phyloP scores from a whole-genome alignment of 1,140 invertebrate genomes.

The Drosophila ercepeae region DNA sequence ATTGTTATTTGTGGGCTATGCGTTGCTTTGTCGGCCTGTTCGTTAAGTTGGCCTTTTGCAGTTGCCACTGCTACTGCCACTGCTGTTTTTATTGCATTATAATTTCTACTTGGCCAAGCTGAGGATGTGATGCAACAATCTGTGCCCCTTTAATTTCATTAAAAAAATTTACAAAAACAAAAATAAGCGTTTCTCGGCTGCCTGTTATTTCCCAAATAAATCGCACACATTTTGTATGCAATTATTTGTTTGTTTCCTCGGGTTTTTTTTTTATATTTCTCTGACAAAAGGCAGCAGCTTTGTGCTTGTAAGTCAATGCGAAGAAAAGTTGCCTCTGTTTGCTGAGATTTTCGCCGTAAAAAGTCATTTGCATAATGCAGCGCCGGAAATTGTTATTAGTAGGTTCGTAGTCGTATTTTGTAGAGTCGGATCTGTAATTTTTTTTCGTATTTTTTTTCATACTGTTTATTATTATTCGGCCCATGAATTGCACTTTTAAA shows the following conservation, averaged over 20 bases:
- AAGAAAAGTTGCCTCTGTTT: constrained; percentile 60
- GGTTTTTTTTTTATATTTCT: constrained; percentile 32
- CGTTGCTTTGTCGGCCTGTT: constrained; percentile 46
- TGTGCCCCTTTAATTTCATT: constrained; percentile 67
- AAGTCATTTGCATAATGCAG: constrained; percentile 78
- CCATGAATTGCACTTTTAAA: constrained; percentile 76
- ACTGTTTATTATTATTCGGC: constrained; percentile 35
- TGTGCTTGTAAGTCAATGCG: constrained; percentile 64
- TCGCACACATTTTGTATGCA: constrained; percentile 79
- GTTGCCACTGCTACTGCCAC: constrained; percentile 1
- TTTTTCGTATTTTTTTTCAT: constrained; percentile 27
- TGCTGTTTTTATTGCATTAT: constrained; percentile 72
- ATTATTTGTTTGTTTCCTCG: constrained; percentile 62
- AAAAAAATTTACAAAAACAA: constrained; percentile 36
- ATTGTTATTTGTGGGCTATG: constrained; percentile 37
- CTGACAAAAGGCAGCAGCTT: constrained; percentile 44
- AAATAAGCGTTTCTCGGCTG: constrained; percentile 39
- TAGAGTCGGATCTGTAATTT: constrained; percentile 26
- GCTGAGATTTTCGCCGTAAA: constrained; percentile 64
- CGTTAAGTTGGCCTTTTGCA: constrained; percentile 44
- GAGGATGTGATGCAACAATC: constrained; percentile 74
- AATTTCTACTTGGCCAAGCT: constrained; percentile 74
- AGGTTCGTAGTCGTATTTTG: constrained; percentile 38
- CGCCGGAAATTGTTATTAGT: constrained; percentile 79
- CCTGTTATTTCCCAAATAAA: constrained; percentile 75